These are phyloP conservation scores for Bergia puertoricense DNA, from an alignment of 92 coral and sea anemone genomes.

Conservation along the genomic window DNA sequence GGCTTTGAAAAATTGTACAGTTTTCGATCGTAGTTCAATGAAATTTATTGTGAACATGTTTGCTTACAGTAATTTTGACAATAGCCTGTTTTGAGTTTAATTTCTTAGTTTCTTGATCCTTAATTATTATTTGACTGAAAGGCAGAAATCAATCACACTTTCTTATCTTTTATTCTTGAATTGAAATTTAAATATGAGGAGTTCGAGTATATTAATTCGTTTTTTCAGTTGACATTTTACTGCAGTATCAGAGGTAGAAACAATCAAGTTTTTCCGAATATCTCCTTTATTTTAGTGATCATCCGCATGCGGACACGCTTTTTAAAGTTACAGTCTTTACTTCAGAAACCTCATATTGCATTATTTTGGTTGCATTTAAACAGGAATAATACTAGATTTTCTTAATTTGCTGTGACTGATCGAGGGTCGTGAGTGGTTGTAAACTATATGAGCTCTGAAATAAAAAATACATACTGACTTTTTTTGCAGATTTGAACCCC, in stretches of 20 bases:
- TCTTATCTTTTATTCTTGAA: neutral
- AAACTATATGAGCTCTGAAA: neutral
- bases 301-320: neutral
- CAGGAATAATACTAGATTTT: neutral
- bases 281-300: neutral
- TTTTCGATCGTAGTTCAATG: neutral
- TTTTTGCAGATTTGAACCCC: neutral
- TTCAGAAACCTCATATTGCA: neutral
- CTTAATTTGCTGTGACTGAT: neutral
- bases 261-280: neutral
- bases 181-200: neutral
- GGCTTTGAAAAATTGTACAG: neutral
- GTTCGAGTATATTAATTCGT: neutral
- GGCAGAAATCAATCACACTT: neutral
- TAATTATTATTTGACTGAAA: constrained; percentile 15
- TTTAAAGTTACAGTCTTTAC: too few species aligned
- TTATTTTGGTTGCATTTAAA: neutral
- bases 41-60: constrained; percentile 16
- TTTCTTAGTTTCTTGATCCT: constrained; percentile 12
- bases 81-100: constrained; percentile 27
- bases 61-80: constrained; percentile 28
- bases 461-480: neutral
- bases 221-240: constrained; percentile 14
- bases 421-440: neutral
- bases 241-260: neutral